Evolutionary conservation across 2,888 invertebrate genomes (phyloP).

Genomic region (Drosophila kokeensis): DNA sequence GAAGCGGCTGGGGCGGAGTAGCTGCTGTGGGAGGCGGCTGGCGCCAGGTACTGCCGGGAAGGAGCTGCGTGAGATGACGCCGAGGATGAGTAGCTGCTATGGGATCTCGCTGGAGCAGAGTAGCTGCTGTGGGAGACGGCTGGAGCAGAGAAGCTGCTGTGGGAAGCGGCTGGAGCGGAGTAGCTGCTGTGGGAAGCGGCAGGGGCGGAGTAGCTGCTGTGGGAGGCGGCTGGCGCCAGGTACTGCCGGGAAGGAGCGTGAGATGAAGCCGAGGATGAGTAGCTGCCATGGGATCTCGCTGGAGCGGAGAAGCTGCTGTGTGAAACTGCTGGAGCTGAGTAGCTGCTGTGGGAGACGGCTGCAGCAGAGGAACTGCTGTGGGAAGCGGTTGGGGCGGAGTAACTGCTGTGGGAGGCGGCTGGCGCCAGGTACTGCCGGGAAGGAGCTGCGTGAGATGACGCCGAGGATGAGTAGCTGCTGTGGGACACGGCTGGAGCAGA

Average conservation of each 20-base stretch:
- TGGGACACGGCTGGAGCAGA: conserved; percentile 23
- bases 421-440: conserved; percentile 18
- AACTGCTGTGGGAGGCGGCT: conserved; percentile 12
- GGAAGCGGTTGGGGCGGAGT: conserved; percentile 48
- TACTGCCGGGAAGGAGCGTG: conserved; percentile 41
- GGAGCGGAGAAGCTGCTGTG: conserved; percentile 17
- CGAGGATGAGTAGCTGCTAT: conserved; percentile 12
- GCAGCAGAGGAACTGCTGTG: conserved; percentile 38
- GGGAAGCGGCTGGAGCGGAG: conserved; percentile 14
- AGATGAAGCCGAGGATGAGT: conserved; percentile 1
- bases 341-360: conserved; percentile 5
- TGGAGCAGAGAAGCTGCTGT: conserved; percentile 1
- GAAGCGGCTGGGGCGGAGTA: conserved; percentile 10
- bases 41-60: conserved; percentile 41
- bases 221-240: conserved; percentile 27
- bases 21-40: conserved; percentile 23
- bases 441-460: conserved; percentile 28
- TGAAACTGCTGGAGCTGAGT: conserved; percentile 23
- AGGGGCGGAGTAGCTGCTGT: neutral
- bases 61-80: conserved; percentile 32
- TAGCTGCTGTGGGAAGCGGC: conserved; percentile 10
- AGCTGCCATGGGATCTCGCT: too few relatives aligned
- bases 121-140: conserved; percentile 18
- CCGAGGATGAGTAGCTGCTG: conserved; percentile 19
- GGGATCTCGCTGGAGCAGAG: conserved; percentile 12